These are phyloP conservation scores for Ochotona curzoniae DNA, from an alignment of 2,113 vertebrate species.

Conservation along the genomic window DNA sequence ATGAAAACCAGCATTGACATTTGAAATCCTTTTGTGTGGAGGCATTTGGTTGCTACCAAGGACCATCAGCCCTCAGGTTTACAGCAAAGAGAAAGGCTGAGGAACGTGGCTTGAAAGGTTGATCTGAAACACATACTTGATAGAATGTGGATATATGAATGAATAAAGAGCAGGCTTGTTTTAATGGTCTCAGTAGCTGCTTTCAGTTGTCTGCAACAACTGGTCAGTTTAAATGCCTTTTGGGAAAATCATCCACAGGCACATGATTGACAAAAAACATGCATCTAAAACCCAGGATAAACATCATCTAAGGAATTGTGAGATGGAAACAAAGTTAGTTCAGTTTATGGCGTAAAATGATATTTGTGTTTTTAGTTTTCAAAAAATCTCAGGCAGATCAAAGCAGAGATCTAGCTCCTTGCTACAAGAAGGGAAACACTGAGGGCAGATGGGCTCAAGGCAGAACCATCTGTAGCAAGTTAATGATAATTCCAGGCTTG, in stretches of 20 bases:
- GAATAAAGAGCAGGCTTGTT: constrained; percentile 5
- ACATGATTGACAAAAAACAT: not conserved
- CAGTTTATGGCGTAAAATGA: constrained; percentile 49
- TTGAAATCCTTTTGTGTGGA: not conserved
- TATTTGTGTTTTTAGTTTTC: constrained; percentile 64
- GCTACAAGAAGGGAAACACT: constrained; percentile 48
- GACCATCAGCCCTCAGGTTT: not conserved
- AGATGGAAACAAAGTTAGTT: constrained; percentile 39
- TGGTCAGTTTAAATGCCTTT: constrained; percentile 8
- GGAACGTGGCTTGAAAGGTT: not conserved
- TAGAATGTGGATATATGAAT: not conserved
- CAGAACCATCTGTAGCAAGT: constrained; percentile 67
- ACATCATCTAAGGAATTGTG: not conserved
- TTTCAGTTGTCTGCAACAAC: not conserved
- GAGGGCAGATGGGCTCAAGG: constrained; percentile 34
- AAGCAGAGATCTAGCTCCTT: constrained; percentile 41
- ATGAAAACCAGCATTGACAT: not conserved
- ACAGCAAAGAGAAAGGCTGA: not conserved
- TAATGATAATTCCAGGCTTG: constrained; percentile 68
- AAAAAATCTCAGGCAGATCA: constrained; percentile 46
- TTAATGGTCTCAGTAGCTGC: constrained; percentile 37
- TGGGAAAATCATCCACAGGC: not conserved
- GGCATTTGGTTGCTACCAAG: not conserved
- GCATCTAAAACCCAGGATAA: not conserved
- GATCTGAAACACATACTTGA: not conserved